A percentile compares a stretch with the other conserved stretches of the same genome.
These are phyloP conservation scores for Capreolus pygargus DNA, from an alignment of 2,113 vertebrate genomes.

Conservation along the genomic window DNA sequence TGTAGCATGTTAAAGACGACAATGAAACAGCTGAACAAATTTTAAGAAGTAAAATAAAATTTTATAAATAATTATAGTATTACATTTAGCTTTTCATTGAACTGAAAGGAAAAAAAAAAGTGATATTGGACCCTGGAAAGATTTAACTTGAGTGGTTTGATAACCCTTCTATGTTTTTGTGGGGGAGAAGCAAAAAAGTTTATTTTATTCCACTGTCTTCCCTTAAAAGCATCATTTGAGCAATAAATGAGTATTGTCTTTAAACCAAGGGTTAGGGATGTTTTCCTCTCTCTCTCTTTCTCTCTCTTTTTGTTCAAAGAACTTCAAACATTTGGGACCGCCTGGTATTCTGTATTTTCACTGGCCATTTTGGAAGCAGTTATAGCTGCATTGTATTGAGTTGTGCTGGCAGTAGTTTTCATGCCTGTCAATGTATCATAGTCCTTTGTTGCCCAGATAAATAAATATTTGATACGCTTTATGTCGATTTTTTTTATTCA, in stretches of 20 bases:
- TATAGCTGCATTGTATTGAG: conserved; percentile 98
- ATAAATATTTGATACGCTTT: conserved; percentile 99
- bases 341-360: conserved; percentile 95
- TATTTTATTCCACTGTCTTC: conserved; percentile 90
- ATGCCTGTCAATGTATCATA: conserved; percentile 99
- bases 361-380: conserved; percentile 95
- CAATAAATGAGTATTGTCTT: conserved; percentile 97
- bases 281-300: neutral
- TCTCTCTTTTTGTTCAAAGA: conserved; percentile 81
- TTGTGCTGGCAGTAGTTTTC: conserved; percentile 97
- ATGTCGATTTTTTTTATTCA: conserved; percentile 98
- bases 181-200: conserved; percentile 86
- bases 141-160: conserved; percentile 89
- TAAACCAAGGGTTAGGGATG: conserved; percentile 83
- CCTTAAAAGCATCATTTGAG: conserved; percentile 92
- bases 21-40: conserved; percentile 97
- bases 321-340: conserved; percentile 90
- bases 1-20: conserved; percentile 97
- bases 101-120: conserved; percentile 77
- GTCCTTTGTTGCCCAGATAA: conserved; percentile 99
- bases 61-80: conserved; percentile 93
- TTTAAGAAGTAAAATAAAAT: conserved; percentile 89
- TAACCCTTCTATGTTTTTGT: conserved; percentile 90
- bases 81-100: conserved; percentile 89
- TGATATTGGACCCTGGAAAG: conserved; percentile 86